Base-by-base conservation (phyloP, 2,113 vertebrate genomes). In the Proteles cristata region DNA sequence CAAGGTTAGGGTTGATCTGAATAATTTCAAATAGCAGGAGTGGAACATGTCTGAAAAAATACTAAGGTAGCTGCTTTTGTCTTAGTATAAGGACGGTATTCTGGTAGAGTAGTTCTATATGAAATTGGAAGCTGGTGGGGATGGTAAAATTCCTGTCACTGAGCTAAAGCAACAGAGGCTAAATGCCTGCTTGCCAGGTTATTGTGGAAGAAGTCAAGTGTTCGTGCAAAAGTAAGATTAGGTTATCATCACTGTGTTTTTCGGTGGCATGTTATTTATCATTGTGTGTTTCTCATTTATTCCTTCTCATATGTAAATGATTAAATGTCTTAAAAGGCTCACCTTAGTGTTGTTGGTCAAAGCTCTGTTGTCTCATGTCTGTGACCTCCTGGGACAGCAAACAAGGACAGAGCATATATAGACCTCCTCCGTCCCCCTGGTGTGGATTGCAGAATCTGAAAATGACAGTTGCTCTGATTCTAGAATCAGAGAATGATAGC, bases 91-190 rank as follows among this genome's bases (percentile, higher is more conserved):
- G 69, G 35, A 92, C 12, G 11, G 14, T 88, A 55, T 93, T 96
- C 21, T 85, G 31, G 82, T 97, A 82, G 79, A 88, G 61, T 79
- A 61, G 31, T 11, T 97, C 45, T 39, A 53, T 92, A 94, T 96
- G 48, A 45, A 86, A 73, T 15, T 93, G 17, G 65, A 71, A 65
- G 26, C 61, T 92, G n/a, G 26, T 71, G 12, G 21, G 63, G 58
- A 53, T 65, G 68, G 15, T 92, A 25, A 90, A 82, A 61, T 90
- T 96, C 5, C 61, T 25, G 63, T 77, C 35, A 61, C 11, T 71
- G 66, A 87, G 45, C 33, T 82, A 58, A n/a, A 68, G 48, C 21
- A 90, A 21, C 28, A 88, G 39, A 85, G 31, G 48, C 9, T 84
- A 76, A 81, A 76, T 61, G 81, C 26, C 14, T 25, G 8, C 14